Evolutionary conservation across 2,888 invertebrate genomes (phyloP).

Genomic region (Metopia argyrocephala): DNA sequence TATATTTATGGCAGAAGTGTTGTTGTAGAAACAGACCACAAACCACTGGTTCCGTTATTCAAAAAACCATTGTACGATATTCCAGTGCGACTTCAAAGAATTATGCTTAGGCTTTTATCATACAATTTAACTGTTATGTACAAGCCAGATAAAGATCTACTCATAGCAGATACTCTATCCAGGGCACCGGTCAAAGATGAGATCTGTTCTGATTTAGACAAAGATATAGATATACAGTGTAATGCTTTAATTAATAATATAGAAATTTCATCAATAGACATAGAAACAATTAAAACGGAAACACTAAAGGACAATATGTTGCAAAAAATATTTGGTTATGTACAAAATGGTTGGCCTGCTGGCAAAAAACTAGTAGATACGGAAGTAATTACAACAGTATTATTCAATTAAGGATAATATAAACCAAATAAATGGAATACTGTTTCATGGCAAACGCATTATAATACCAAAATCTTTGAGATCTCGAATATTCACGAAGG

Average conservation of each 20-base stretch:
- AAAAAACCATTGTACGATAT: constrained; percentile 21
- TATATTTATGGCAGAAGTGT: constrained; percentile 27
- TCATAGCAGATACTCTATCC: constrained; percentile 32
- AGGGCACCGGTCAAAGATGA: constrained; percentile 12
- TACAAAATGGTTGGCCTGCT: not conserved
- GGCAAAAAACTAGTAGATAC: constrained; percentile 23
- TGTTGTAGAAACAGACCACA: constrained; percentile 33
- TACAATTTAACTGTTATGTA: constrained; percentile 20
- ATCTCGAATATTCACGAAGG: constrained; percentile 45
- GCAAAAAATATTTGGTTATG: not conserved
- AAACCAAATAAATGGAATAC: not conserved
- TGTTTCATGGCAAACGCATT: constrained; percentile 29
- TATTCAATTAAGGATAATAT: constrained; percentile 26
- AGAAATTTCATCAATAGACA: not conserved
- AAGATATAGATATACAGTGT: constrained; percentile 19
- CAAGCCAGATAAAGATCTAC: constrained; percentile 33
- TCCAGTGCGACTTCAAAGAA: constrained; percentile 6
- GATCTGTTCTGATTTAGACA: not conserved
- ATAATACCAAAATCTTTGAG: constrained; percentile 34
- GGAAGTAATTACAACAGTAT: not conserved
- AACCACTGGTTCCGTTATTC: constrained; percentile 35
- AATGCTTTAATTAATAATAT: not conserved
- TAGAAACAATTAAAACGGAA: not conserved
- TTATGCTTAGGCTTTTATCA: constrained; percentile 1
- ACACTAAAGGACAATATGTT: not conserved